Evolutionary conservation across 1,140 invertebrate genomes (phyloP), one percentile per base, ranked within the genome.

Genomic region (Andricus grossulariae): DNA sequence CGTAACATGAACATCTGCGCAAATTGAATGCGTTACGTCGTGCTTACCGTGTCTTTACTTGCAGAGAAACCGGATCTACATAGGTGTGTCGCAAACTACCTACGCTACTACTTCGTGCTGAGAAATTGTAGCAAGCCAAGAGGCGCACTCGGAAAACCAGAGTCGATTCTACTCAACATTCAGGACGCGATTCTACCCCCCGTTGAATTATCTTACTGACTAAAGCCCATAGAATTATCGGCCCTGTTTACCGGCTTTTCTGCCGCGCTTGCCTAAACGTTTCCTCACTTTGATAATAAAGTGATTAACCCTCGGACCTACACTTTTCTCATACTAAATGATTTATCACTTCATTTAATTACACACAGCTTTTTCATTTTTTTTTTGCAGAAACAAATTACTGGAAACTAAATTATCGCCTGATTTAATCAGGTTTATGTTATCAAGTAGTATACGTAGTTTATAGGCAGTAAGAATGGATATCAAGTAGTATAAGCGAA

Each of bases 1-100:
- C 39, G 39, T 73, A 75, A 73, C 72, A 51, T 72, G 50, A 74
- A 77, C 79, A 79, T 75, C 79, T 81, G 82, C 79, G 75, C 77
- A 76, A 79, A 79, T 60, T 78, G 72, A 72, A 72, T 51, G 71
- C 71, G 71, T 72, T 66, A 39, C 60, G 50, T 72, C 16, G 71
- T 52, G 25, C 12, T 51, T 16, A 16, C 10, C 50, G 13, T 72
- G 13, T n/a, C 70, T 50, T 32, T 55, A 45, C 39, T 75, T 66
- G 50, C 55, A 57, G 19, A 39, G 16, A 50, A 54, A 57, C 25
- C 60, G 25, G 60, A 75, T 66, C 55, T 50, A 13, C 39, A 18
- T 19, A 3, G 16, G 45, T 75, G 54, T 60, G 32, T 49, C 55
- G 25, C 19, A 13, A 45, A 11, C 39, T 45, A 45, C 8, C 10